Conservation (phyloP, 2,797 vertebrate genomes). For the Cichlasoma orientale region DNA sequence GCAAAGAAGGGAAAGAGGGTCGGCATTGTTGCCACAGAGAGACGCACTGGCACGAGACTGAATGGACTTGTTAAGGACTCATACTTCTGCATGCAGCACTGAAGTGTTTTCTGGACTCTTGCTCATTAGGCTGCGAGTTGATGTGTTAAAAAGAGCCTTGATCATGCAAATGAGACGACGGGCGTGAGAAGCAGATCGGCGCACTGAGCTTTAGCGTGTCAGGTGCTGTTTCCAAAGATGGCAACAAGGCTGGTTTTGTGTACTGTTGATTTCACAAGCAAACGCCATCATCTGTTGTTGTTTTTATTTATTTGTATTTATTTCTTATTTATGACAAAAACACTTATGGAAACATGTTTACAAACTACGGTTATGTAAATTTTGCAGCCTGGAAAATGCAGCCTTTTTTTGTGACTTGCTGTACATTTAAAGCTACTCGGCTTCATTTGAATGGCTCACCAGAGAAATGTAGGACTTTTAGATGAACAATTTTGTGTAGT, state of each 20-base stretch:
- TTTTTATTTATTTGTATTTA: conserved; percentile 41
- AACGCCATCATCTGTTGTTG: conserved; percentile 24
- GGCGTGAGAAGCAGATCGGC: conserved; percentile 41
- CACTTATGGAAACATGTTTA: neutral
- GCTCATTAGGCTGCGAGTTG: conserved; percentile 53
- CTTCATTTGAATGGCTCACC: neutral
- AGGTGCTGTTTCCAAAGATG: conserved; percentile 46
- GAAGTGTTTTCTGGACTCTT: conserved; percentile 63
- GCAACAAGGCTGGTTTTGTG: neutral
- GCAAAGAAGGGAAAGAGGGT: conserved; percentile 36
- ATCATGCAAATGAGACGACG: conserved; percentile 73
- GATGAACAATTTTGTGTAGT: neutral
- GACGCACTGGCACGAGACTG: conserved; percentile 58
- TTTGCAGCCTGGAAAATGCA: neutral
- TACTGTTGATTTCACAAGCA: neutral
- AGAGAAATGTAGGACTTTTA: neutral
- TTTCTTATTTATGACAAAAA: conserved; percentile 40
- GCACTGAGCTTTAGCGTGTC: conserved; percentile 42
- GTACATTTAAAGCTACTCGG: neutral
- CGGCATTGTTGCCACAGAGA: conserved; percentile 59
- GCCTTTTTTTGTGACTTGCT: neutral
- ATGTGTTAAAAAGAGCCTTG: conserved; percentile 69
- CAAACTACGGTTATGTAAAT: conserved; percentile 19
- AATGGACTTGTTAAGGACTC: conserved; percentile 57
- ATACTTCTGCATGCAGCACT: conserved; percentile 60